Percentiles rank a stretch among this genome's conserved stretches.
Evolutionary conservation across 2,888 invertebrate species (phyloP).

Genomic region (Lasioglossum villosulum): DNA sequence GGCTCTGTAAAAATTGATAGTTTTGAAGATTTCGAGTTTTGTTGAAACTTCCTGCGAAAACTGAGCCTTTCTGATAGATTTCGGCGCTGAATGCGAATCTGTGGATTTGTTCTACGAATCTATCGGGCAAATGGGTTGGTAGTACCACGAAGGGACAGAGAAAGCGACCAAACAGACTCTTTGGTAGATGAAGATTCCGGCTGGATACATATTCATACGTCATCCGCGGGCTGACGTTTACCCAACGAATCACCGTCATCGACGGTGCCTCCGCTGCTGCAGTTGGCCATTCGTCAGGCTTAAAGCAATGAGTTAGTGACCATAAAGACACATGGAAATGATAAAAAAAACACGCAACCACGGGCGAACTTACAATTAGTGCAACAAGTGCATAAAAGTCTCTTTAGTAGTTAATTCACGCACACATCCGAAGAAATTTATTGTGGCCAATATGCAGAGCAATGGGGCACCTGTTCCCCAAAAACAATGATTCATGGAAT

Average conservation of each 20-base stretch:
- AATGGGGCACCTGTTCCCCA: constrained; percentile 17
- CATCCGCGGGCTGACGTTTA: constrained; percentile 47
- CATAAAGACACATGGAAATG: constrained; percentile 51
- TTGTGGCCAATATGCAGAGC: constrained; percentile 14
- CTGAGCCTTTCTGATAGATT: background rate
- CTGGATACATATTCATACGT: constrained; percentile 58
- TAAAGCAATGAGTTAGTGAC: constrained; percentile 35
- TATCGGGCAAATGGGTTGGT: background rate
- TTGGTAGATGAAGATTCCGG: constrained; percentile 43
- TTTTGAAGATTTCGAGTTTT: background rate
- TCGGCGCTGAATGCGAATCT: background rate
- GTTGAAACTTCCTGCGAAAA: background rate
- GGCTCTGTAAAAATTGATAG: background rate
- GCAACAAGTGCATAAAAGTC: constrained; percentile 62
- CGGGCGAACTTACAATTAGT: constrained; percentile 27
- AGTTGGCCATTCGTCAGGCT: constrained; percentile 43
- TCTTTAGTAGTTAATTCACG: constrained; percentile 51
- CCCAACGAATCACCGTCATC: constrained; percentile 58
- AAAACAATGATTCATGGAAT: constrained; percentile 29
- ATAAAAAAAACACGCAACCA: constrained; percentile 35
- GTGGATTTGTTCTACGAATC: background rate
- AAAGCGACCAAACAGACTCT: constrained; percentile 7
- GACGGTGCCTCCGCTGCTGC: constrained; percentile 12
- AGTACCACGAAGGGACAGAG: background rate
- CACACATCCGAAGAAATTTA: constrained; percentile 35